Evolutionary conservation across 2,797 vertebrate species (phyloP).

Genomic region (Anabacerthia variegaticeps): DNA sequence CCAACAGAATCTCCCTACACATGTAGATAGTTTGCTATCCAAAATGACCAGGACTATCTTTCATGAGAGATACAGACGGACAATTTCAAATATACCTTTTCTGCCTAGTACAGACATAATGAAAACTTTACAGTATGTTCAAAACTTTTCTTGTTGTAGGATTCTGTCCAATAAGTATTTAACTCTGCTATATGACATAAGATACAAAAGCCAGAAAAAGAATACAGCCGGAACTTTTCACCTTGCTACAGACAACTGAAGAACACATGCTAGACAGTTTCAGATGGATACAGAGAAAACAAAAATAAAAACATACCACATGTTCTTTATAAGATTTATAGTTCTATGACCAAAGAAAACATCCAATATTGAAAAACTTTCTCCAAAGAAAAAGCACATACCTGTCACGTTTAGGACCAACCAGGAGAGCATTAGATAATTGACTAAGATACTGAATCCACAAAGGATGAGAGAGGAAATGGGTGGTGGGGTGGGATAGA

Average conservation of each 20-base stretch:
- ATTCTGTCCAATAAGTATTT: neutral
- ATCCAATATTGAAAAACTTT: neutral
- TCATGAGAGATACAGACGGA: accelerated
- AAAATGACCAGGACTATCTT: neutral
- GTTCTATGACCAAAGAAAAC: neutral
- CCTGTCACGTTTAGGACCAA: neutral
- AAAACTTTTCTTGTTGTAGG: neutral
- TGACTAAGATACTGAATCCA: neutral
- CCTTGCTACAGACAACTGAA: neutral
- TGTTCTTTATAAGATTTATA: neutral
- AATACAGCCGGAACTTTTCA: neutral
- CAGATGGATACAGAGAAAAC: neutral
- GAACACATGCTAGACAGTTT: neutral
- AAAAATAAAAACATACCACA: neutral
- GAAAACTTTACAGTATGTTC: neutral
- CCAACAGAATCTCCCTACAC: accelerated
- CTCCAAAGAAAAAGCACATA: accelerated
- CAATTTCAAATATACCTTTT: neutral
- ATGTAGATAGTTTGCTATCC: accelerated
- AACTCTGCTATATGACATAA: neutral
- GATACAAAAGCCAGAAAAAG: neutral
- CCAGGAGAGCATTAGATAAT: neutral
- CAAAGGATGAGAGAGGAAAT: accelerated
- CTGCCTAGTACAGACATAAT: neutral
- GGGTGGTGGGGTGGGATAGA: neutral